These are phyloP conservation scores for Xylota segnis DNA, from an alignment of 2,888 invertebrate species.

Conservation along the genomic window DNA sequence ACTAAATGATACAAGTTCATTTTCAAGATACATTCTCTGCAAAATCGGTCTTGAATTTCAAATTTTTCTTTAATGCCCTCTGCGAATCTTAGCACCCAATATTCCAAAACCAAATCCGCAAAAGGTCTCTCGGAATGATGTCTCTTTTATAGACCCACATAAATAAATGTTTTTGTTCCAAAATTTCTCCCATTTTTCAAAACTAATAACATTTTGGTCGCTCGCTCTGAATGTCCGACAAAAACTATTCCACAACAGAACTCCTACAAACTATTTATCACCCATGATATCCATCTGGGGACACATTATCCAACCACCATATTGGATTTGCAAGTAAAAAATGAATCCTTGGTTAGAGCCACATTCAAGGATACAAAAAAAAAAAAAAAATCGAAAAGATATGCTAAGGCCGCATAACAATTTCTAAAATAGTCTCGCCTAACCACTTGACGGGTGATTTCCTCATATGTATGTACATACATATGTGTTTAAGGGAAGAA, in stretches of 20 bases:
- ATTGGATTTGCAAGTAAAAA: constrained; percentile 47
- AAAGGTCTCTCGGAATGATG: constrained; percentile 20
- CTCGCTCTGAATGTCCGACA: background rate
- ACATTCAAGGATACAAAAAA: background rate
- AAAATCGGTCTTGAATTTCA: background rate
- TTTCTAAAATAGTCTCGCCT: constrained; percentile 57
- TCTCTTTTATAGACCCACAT: background rate
- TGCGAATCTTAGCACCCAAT: background rate
- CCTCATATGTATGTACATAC: background rate
- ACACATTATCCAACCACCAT: constrained; percentile 38
- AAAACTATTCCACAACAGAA: constrained; percentile 4
- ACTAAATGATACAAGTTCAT: too few species aligned
- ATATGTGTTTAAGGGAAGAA: background rate
- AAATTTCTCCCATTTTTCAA: constrained; percentile 33
- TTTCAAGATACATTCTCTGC: background rate
- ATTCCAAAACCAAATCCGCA: constrained; percentile 11
- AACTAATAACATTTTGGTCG: constrained; percentile 27
- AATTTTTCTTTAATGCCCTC: background rate
- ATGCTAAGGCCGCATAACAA: constrained; percentile 49
- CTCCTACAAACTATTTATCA: constrained; percentile 49
- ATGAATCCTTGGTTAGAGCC: background rate
- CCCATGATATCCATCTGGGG: constrained; percentile 44
- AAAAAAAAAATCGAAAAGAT: constrained; percentile 10
- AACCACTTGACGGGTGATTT: constrained; percentile 55
- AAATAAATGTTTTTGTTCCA: constrained; percentile 8